Evolutionary conservation across 2,113 vertebrate species (phyloP), one percentile per base, ranked within the genome.

Genomic region (Toxostoma redivivum): DNA sequence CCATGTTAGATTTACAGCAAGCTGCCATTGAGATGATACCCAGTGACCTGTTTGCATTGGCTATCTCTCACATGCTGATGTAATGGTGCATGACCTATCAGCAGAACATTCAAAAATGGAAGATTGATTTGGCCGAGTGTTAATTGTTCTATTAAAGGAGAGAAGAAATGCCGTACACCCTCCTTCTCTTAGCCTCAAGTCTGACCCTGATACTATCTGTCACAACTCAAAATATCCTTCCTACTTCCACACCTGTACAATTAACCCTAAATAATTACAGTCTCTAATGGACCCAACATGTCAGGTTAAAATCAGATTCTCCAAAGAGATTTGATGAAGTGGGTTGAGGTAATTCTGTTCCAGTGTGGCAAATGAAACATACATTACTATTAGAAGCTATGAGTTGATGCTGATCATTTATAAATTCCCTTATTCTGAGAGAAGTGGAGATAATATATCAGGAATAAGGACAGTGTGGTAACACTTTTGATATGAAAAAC

Each of bases 71-170:
- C 88, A 90, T 47, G 56, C 92, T 97, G 96, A 97, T 93, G 96
- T 97, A 97, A 97, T 97, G 95, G 93, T 90, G 94, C 94, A 92
- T 95, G 95, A 97, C 95, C 96, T 90, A 82, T 54, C 92, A 94
- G 88, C 67, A 86, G 95, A 94, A 92, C 77, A 90, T 87, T 87
- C 40, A 86, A 86, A 86, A 95, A 91, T 88, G 47, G 78, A 95
- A 85, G 91, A 96, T 84, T 97, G 79, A 96, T 95, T 94, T 24
- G 48, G 18, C 53, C 69, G 60, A 84, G 64, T 93, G 86, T 94
- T 96, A 97, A 96, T 97, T 92, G 85, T 94, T 96, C 85, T 96
- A 84, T 92, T 92, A 94, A 88, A 96, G 76, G 57, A 42, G 74
- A 64, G 48, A 81, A 90, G 40, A 95, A 92, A 89, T 64, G 60